phyloP scores from a whole-genome alignment of 2,797 vertebrate species.

The Sandelia bainsii region DNA sequence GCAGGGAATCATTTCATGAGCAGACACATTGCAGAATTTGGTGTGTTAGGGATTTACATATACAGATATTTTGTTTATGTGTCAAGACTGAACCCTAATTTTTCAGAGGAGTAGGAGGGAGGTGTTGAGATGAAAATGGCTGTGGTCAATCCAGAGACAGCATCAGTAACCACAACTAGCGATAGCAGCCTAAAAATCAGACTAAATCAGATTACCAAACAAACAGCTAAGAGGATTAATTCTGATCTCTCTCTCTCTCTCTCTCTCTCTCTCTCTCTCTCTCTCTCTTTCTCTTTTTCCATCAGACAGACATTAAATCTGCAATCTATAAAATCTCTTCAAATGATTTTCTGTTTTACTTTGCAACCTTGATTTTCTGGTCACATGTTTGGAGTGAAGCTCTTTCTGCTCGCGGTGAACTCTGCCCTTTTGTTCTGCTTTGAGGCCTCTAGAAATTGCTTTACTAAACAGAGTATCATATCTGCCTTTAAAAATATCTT shows the following conservation, averaged over 20 bases:
- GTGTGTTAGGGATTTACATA: conserved; percentile 60
- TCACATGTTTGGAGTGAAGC: conserved; percentile 58
- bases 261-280: conserved; percentile 63
- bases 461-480: conserved; percentile 64
- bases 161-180: conserved; percentile 79
- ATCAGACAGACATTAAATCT: conserved; percentile 78
- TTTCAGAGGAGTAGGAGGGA: conserved; percentile 14
- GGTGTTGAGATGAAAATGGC: conserved; percentile 68
- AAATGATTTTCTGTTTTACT: conserved; percentile 76
- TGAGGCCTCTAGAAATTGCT: conserved; percentile 68
- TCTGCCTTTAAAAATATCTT: conserved; percentile 68
- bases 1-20: conserved; percentile 74
- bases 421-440: conserved; percentile 72
- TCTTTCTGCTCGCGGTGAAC: conserved; percentile 64
- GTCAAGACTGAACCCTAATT: conserved; percentile 49
- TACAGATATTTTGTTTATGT: conserved; percentile 64
- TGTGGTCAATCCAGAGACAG: conserved; percentile 69
- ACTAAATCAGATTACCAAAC: conserved; percentile 84
- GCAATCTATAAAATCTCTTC: conserved; percentile 80
- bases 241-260: conserved; percentile 67
- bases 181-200: conserved; percentile 78
- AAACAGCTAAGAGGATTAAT: conserved; percentile 84
- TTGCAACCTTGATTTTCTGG: conserved; percentile 51
- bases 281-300: conserved; percentile 44
- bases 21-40: conserved; percentile 73